phyloP scores from a whole-genome alignment of 2,888 invertebrate species.

The Drosophila lutescens region DNA sequence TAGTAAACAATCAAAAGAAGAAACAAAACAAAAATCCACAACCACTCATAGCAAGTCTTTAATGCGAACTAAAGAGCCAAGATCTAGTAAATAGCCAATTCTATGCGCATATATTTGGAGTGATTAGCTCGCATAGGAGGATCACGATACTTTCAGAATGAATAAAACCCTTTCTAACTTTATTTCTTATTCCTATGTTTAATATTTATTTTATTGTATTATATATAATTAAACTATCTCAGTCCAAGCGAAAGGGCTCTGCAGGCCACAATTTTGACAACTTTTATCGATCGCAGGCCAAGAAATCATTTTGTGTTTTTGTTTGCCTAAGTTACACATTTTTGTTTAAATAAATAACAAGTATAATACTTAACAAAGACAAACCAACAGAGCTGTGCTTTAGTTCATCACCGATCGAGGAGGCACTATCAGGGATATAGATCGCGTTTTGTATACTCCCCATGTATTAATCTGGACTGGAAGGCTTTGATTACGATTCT shows the following conservation, averaged over 20 bases:
- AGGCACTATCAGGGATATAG: conserved; percentile 35
- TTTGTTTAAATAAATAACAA: conserved; percentile 70
- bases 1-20: conserved; percentile 43
- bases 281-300: conserved; percentile 33
- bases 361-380: conserved; percentile 31
- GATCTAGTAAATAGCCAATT: conserved; percentile 55
- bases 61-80: conserved; percentile 43
- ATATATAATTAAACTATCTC: conserved; percentile 75
- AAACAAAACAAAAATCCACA: conserved; percentile 8
- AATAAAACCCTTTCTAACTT: conserved; percentile 59
- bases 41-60: conserved; percentile 50
- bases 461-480: not conserved
- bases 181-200: conserved; percentile 73
- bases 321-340: conserved; percentile 68
- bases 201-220: conserved; percentile 78
- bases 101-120: conserved; percentile 11
- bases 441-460: conserved; percentile 11
- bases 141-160: conserved; percentile 30
- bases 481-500: conserved; percentile 18
- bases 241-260: conserved; percentile 41
- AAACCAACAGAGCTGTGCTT: conserved; percentile 42
- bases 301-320: conserved; percentile 52
- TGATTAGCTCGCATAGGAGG: conserved; percentile 10
- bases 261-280: conserved; percentile 41
- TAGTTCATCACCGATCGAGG: conserved; percentile 16